Conservation (phyloP, 2,113 vertebrate species). For the Coregonus clupeaformis region DNA sequence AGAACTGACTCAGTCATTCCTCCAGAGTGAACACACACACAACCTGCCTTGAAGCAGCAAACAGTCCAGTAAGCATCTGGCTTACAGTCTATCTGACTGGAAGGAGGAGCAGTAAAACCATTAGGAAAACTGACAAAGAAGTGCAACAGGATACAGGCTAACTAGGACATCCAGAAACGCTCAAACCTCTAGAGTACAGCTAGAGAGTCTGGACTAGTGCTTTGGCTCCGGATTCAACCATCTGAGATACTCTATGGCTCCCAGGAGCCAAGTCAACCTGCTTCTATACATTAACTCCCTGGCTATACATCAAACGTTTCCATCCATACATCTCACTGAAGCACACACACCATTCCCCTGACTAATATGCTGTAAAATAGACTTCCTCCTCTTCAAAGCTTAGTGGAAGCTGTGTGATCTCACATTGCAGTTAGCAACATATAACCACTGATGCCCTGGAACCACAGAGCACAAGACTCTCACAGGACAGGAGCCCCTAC, state of each 20-base stretch:
- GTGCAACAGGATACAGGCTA: too few relatives aligned
- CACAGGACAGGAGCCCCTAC: neutral
- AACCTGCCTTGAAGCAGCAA: too few relatives aligned
- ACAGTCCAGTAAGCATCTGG: too few relatives aligned
- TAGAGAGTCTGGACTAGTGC: constrained; percentile 2
- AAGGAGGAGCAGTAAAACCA: neutral
- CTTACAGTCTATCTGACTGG: neutral
- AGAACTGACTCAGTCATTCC: too few relatives aligned
- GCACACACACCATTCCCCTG: neutral
- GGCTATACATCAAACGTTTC: constrained; percentile 21
- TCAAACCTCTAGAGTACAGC: neutral
- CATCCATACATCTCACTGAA: neutral
- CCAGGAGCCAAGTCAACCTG: constrained; percentile 4
- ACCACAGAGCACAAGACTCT: constrained; percentile 7
- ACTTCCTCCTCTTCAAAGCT: neutral
- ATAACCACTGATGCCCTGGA: neutral
- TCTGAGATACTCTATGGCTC: neutral
- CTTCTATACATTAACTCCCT: neutral
- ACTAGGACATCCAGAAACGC: neutral
- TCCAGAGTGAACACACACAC: too few relatives aligned
- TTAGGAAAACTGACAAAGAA: neutral
- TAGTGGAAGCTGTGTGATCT: neutral
- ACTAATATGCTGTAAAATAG: neutral
- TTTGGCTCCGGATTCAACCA: constrained; percentile 1
- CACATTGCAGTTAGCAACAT: neutral